Evolutionary conservation across 1,140 invertebrate species (phyloP), one percentile per base, ranked within the genome.

Genomic region (Drosophila sechellia): DNA sequence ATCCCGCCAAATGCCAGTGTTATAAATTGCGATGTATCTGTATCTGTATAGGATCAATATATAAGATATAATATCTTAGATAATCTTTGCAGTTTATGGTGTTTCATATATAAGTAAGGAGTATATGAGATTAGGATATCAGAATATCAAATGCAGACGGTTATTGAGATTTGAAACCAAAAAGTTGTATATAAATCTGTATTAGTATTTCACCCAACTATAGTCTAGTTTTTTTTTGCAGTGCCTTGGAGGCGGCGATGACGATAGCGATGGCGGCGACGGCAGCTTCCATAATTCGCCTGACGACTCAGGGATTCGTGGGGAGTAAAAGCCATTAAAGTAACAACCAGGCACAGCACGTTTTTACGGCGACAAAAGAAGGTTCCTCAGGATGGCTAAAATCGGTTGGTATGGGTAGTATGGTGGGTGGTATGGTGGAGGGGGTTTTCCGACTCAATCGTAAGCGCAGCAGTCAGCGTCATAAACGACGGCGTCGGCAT

Each of bases 281-380:
- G 56, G 64, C 83, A 87, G 83, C 78, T 86, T 86, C 80, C 83
- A 86, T 86, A 86, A 86, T 86, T 86, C 83, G 83, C 81, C 73
- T 87, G 74, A 87, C 81, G 77, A 65, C 74, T 66, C 78, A 61
- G 70, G 65, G 65, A 81, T 79, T 87, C 84, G 83, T 86, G 83
- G 83, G 83, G 83, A 86, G 83, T 83, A 87, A 83, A 86, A 79
- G 83, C 83, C 83, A 86, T 86, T 86, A 86, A 86, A 86, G 83
- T 86, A 86, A 86, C 83, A 86, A 86, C 84, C 83, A 86, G 83
- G 83, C 83, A 86, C 83, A 86, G 83, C 83, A 86, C 83, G 83
- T 86, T 86, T 86, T 86, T 87, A 86, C 83, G 83, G 83, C 66
- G 66, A 70, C 66, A 70, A 70, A 70, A 70, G 66, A 70, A 70